Conservation (phyloP, 2,113 vertebrate species). For the Gymnobelideus leadbeateri region DNA sequence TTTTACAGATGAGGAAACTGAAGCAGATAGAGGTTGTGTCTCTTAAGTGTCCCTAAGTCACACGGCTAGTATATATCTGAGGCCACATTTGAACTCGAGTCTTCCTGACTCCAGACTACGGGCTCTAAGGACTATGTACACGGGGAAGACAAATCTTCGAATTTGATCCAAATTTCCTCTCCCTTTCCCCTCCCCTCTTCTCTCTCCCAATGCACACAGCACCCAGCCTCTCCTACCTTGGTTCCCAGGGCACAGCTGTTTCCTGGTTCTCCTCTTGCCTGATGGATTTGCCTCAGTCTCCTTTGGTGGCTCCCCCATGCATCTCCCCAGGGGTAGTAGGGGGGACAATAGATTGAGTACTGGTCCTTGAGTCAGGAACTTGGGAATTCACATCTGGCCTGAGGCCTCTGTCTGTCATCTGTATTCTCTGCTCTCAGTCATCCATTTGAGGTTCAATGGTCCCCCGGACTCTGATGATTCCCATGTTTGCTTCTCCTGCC, state of each 20-base stretch:
- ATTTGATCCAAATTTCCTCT: neutral
- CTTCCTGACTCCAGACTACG: too few relatives aligned
- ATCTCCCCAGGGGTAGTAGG: neutral
- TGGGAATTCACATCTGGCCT: neutral
- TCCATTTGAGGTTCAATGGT: neutral
- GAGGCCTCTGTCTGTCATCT: too few relatives aligned
- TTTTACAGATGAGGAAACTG: neutral
- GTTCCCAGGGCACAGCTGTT: neutral
- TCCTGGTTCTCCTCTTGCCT: neutral
- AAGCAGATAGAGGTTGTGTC: neutral
- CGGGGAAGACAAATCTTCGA: neutral
- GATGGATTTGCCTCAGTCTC: neutral
- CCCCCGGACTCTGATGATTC: neutral
- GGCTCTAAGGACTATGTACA: neutral
- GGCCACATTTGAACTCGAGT: too few relatives aligned
- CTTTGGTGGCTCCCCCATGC: too few relatives aligned
- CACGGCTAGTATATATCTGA: too few relatives aligned
- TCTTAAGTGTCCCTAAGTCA: too few relatives aligned
- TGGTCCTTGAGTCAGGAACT: neutral
- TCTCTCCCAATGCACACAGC: too few relatives aligned
- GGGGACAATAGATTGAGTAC: neutral
- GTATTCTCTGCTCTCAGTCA: neutral
- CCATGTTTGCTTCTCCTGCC: neutral
- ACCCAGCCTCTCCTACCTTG: neutral
- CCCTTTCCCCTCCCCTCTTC: neutral